A percentile compares a stretch with the other conserved stretches of the same genome.
These are phyloP conservation scores for Hemicentrotus pulcherrimus DNA, from an alignment of 35 echinoderm and acorn worm genomes.

Conservation along the genomic window DNA sequence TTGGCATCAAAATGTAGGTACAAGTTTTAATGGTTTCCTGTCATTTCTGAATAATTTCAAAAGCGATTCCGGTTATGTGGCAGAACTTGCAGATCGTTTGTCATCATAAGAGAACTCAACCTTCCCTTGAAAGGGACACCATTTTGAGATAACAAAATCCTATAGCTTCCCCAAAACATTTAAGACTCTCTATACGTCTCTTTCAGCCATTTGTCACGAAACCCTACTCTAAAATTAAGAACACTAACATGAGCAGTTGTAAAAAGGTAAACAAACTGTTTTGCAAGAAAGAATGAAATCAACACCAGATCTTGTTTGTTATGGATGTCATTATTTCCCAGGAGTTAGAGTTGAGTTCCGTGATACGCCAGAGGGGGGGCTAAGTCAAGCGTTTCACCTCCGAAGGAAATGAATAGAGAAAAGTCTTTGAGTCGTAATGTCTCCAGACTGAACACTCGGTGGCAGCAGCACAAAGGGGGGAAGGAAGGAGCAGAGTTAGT, in stretches of 20 bases:
- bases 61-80: no score
- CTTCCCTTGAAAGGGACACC: no score
- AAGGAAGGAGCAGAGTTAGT: conserved; percentile 4
- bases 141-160: no score
- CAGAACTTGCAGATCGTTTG: no score
- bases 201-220: conserved; percentile 33
- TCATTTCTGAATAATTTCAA: no score
- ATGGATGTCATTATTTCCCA: neutral
- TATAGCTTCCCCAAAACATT: neutral
- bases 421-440: neutral
- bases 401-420: neutral
- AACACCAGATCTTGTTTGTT: neutral
- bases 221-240: neutral
- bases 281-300: neutral
- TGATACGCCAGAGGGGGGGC: neutral
- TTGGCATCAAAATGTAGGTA: no score
- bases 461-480: neutral
- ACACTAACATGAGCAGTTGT: neutral
- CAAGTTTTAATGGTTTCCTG: no score
- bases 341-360: neutral
- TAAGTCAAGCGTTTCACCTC: conserved; percentile 26
- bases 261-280: conserved; percentile 37
- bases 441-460: neutral
- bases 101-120: no score
- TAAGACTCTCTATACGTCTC: neutral